Conservation (phyloP, 2,113 vertebrate species). For the Aviceda subcristata region DNA sequence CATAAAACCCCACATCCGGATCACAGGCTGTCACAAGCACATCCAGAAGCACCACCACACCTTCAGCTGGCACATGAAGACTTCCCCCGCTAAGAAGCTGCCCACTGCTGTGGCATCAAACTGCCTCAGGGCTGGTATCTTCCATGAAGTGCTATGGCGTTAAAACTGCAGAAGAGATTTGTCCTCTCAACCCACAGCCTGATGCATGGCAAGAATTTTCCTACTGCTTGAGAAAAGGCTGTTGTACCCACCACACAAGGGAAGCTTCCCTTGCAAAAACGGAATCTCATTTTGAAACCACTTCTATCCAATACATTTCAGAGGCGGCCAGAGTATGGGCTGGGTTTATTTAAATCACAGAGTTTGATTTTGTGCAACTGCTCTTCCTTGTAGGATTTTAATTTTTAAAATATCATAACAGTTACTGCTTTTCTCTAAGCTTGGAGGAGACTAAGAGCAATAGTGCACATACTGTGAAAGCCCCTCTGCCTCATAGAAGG, state of each 20-base stretch:
- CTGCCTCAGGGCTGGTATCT: neutral
- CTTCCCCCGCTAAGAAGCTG: neutral
- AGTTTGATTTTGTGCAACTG: neutral
- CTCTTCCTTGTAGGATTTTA: neutral
- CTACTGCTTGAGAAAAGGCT: neutral
- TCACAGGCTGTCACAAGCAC: neutral
- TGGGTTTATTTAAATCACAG: neutral
- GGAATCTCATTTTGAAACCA: neutral
- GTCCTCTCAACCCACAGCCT: neutral
- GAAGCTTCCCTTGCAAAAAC: neutral
- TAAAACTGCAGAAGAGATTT: neutral
- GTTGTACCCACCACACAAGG: neutral
- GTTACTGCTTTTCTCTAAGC: neutral
- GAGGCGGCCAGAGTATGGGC: neutral
- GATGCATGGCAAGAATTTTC: accelerated
- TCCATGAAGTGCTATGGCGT: neutral
- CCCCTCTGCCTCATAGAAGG: neutral
- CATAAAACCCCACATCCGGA: neutral
- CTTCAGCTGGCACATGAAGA: neutral
- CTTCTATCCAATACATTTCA: neutral
- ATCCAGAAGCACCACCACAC: neutral
- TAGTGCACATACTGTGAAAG: neutral
- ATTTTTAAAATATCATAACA: neutral
- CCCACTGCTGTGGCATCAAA: neutral
- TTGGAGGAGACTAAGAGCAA: neutral